These are phyloP conservation scores for Urocolius indicus DNA, from an alignment of 2,113 vertebrate species.

Conservation along the genomic window DNA sequence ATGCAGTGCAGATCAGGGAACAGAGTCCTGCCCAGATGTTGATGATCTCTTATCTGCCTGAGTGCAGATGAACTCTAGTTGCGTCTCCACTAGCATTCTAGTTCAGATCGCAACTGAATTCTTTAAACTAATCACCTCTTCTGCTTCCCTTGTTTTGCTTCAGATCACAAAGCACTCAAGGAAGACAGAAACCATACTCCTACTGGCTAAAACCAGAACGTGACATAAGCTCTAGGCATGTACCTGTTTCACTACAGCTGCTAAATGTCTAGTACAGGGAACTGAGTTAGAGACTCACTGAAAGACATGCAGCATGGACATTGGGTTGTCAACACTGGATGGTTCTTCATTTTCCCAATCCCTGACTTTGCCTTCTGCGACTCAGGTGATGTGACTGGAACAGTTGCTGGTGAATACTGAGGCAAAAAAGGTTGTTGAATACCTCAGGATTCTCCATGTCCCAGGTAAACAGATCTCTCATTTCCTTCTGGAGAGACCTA, in stretches of 20 bases:
- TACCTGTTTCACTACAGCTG: neutral
- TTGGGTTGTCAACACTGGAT: neutral
- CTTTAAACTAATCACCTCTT: neutral
- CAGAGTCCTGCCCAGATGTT: neutral
- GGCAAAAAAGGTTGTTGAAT: no score
- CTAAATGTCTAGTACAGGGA: neutral
- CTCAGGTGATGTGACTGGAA: no score
- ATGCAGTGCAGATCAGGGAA: neutral
- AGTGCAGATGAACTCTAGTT: neutral
- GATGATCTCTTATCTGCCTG: neutral
- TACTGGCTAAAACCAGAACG: neutral
- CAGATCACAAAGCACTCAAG: neutral
- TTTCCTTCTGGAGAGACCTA: no score
- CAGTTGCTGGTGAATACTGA: no score
- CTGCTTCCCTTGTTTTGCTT: neutral
- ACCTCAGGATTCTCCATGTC: no score
- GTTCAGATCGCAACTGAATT: neutral
- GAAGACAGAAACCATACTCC: neutral
- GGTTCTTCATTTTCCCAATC: no score
- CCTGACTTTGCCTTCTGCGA: no score
- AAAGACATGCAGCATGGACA: neutral
- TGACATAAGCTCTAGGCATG: neutral
- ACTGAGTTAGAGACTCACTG: neutral
- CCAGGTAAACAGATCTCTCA: no score
- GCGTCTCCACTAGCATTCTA: neutral